Evolutionary conservation across 2,797 vertebrate genomes (phyloP).

Genomic region (Phaenicophaeus curvirostris): DNA sequence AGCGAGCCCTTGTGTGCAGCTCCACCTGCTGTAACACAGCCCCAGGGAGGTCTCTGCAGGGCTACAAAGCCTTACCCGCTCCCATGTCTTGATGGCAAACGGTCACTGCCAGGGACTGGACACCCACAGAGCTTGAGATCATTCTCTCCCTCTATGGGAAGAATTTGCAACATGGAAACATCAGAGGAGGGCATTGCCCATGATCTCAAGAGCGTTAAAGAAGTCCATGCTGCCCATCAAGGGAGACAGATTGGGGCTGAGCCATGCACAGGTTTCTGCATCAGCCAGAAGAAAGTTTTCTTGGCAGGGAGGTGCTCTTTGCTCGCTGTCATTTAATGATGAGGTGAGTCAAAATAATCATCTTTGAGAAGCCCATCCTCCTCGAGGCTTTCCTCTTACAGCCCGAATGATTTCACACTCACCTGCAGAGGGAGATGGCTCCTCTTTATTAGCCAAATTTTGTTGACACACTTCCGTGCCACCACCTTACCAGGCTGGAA

Average conservation of each 20-base stretch:
- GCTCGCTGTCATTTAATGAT: neutral
- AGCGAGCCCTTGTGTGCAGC: neutral
- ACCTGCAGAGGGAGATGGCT: constrained; percentile 22
- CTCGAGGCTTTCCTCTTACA: neutral
- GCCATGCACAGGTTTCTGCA: neutral
- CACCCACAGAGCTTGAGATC: neutral
- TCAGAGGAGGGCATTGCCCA: neutral
- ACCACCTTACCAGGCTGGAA: neutral
- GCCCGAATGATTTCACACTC: neutral
- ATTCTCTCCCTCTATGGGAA: neutral
- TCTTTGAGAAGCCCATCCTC: neutral
- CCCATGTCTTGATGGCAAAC: neutral
- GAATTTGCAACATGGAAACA: neutral
- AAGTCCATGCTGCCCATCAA: accelerated
- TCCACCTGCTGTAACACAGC: neutral
- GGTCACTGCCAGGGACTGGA: neutral
- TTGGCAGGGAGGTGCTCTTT: neutral
- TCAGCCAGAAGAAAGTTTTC: neutral
- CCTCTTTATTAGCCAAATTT: neutral
- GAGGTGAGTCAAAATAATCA: accelerated
- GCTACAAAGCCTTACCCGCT: neutral
- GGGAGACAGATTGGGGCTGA: neutral
- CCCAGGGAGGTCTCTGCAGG: neutral
- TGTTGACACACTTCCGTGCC: neutral
- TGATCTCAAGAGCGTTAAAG: neutral